These are phyloP conservation scores for Dinoponera quadriceps DNA, from an alignment of 1,140 invertebrate genomes.

Conservation along the genomic window DNA sequence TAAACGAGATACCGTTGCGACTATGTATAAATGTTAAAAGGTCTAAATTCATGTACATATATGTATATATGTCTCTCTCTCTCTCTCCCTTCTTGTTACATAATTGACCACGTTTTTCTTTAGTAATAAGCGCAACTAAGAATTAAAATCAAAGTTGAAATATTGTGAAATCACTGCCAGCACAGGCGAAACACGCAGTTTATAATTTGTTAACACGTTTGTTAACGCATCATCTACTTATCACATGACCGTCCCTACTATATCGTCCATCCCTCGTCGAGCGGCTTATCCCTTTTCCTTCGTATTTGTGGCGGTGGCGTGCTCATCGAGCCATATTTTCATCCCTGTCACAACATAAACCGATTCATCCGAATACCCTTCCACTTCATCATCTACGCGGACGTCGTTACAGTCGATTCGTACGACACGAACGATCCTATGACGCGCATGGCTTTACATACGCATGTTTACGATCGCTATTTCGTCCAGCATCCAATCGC, in stretches of 20 bases:
- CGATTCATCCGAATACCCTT: constrained; percentile 31
- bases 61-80: neutral
- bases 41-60: no score
- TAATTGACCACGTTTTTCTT: constrained; percentile 1
- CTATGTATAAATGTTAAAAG: neutral
- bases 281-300: constrained; percentile 12
- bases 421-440: constrained; percentile 18
- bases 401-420: constrained; percentile 31
- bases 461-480: neutral
- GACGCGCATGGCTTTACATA: constrained; percentile 14
- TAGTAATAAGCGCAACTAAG: neutral
- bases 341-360: constrained; percentile 56
- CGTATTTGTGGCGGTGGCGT: constrained; percentile 4
- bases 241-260: neutral
- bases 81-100: neutral
- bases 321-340: constrained; percentile 50
- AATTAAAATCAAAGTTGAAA: neutral
- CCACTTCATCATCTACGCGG: neutral
- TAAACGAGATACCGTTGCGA: constrained; percentile 10
- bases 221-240: constrained; percentile 31
- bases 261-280: constrained; percentile 4
- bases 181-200: neutral
- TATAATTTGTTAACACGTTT: constrained; percentile 24
- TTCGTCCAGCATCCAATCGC: neutral
- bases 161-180: neutral